Evolutionary conservation across 2,797 vertebrate species (phyloP).

Genomic region (Sphenopsis melanotis): DNA sequence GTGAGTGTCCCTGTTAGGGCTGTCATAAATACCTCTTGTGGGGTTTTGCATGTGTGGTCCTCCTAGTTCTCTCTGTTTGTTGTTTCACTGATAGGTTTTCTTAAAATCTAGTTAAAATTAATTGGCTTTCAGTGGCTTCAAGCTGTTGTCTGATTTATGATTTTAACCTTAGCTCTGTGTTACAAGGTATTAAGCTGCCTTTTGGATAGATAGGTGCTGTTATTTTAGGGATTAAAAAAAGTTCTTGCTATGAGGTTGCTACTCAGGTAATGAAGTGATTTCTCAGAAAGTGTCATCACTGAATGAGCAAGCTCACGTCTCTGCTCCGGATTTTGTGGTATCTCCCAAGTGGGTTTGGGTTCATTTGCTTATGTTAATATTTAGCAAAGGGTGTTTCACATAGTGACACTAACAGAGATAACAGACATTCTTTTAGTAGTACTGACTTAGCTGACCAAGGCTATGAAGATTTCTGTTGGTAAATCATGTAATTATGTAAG

Average conservation of each 20-base stretch:
- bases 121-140: neutral
- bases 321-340: neutral
- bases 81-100: neutral
- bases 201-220: neutral
- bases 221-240: neutral
- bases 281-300: neutral
- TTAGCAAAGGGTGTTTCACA: neutral
- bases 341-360: neutral
- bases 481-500: neutral
- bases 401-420: neutral
- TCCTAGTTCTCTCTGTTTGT: neutral
- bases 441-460: neutral
- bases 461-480: neutral
- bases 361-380: neutral
- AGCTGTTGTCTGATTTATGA: neutral
- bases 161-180: neutral
- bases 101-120: neutral
- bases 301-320: neutral
- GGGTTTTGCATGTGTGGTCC: neutral
- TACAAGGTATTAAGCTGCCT: neutral
- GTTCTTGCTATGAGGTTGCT: neutral
- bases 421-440: neutral
- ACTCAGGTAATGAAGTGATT: neutral
- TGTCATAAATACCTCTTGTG: neutral
- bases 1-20: conserved; percentile 63